Evolutionary conservation across 2,797 vertebrate genomes (phyloP).

Genomic region (Tokudaia tokunoshimensis): DNA sequence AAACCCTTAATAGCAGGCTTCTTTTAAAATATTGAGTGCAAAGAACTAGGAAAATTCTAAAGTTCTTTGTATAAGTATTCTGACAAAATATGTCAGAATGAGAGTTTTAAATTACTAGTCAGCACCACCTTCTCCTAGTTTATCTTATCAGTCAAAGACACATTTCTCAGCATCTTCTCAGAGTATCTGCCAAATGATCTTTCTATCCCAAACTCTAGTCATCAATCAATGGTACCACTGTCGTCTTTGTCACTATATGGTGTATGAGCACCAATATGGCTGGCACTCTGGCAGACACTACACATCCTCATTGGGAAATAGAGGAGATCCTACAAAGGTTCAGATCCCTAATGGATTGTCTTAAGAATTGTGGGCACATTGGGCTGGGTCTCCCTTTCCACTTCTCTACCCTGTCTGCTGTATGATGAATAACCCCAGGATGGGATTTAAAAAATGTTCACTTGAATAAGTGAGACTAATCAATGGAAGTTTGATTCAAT

Average conservation of each 20-base stretch:
- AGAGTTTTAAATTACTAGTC: neutral
- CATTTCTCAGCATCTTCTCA: neutral
- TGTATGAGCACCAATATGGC: neutral
- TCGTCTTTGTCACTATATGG: neutral
- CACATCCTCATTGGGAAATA: neutral
- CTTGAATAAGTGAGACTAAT: neutral
- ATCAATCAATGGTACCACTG: neutral
- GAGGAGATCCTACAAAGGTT: neutral
- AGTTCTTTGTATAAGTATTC: neutral
- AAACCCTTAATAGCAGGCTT: neutral
- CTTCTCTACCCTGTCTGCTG: neutral
- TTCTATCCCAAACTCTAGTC: neutral
- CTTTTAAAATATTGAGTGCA: constrained; percentile 33
- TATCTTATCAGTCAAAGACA: neutral
- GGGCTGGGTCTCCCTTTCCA: neutral
- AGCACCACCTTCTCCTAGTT: neutral
- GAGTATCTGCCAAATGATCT: neutral
- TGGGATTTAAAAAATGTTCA: neutral
- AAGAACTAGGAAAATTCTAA: constrained; percentile 19
- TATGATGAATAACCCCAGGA: neutral
- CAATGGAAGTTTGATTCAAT: neutral
- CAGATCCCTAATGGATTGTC: neutral
- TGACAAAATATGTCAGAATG: neutral
- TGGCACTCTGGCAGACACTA: neutral
- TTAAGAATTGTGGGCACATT: neutral